Evolutionary conservation across 2,113 vertebrate species (phyloP).

Genomic region (Lasiurus cinereus): DNA sequence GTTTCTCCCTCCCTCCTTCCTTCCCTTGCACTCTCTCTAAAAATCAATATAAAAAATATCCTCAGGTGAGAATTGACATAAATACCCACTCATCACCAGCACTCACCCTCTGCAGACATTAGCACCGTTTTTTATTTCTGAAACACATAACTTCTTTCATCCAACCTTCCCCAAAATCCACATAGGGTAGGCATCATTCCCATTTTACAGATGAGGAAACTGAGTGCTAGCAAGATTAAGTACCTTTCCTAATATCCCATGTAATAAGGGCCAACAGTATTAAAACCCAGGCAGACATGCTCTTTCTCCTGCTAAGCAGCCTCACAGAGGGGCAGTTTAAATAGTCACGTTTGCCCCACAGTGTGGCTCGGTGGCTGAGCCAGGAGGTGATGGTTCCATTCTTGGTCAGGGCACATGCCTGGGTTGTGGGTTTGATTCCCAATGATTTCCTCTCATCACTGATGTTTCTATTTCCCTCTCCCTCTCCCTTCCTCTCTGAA

Average conservation of each 20-base stretch:
- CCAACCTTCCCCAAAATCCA: not conserved
- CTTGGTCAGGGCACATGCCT: no score
- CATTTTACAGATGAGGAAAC: constrained; percentile 43
- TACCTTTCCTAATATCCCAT: not conserved
- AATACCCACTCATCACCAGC: not conserved
- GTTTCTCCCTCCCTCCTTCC: no score
- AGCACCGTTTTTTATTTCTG: not conserved
- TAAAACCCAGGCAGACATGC: not conserved
- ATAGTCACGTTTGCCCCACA: not conserved
- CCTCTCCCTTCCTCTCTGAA: no score
- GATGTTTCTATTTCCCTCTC: no score
- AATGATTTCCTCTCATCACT: no score
- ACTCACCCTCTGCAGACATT: not conserved
- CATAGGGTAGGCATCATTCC: not conserved
- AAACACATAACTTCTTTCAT: not conserved
- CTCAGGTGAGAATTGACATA: no score
- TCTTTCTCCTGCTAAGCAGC: not conserved
- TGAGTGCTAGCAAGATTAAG: not conserved
- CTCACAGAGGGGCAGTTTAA: not conserved
- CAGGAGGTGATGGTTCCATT: no score
- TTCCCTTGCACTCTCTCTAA: no score
- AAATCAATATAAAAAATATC: no score
- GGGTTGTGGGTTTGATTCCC: no score
- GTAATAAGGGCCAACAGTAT: not conserved
- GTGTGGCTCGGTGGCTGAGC: no score